phyloP scores from a whole-genome alignment of 2,888 invertebrate species.

The Antheraea assamensis region DNA sequence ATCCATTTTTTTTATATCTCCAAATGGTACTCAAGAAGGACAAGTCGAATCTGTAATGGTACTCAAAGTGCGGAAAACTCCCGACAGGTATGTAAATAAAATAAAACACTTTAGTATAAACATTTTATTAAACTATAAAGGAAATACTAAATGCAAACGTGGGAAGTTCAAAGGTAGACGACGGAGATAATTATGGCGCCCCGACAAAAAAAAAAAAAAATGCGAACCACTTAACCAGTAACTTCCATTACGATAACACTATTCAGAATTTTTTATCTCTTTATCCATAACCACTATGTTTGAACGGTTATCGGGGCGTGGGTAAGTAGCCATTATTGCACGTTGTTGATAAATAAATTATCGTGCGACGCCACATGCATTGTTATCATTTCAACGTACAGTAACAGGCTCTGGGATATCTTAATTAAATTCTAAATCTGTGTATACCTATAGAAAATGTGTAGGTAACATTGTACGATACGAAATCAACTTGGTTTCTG shows the following conservation, averaged over 20 bases:
- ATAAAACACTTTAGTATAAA: conserved; percentile 1
- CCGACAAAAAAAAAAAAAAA: not conserved
- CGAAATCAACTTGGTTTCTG: no score
- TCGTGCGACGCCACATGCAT: conserved; percentile 14
- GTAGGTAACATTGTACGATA: no score
- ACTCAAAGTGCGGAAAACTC: not conserved
- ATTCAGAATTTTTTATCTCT: conserved; percentile 21
- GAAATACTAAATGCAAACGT: not conserved
- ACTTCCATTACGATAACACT: conserved; percentile 22
- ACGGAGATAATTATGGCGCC: not conserved
- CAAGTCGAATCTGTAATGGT: no score
- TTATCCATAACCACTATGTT: conserved; percentile 18
- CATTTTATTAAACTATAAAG: not conserved
- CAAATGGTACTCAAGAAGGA: no score
- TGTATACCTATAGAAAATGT: not conserved
- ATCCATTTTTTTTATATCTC: no score
- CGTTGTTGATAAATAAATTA: conserved; percentile 20
- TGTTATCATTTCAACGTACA: conserved; percentile 9
- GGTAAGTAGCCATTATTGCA: conserved; percentile 21
- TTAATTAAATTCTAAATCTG: conserved; percentile 1
- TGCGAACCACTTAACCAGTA: conserved; percentile 9
- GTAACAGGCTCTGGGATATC: conserved; percentile 4
- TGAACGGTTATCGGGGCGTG: conserved; percentile 18
- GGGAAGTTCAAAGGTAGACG: not conserved
- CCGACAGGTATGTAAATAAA: not conserved